Conservation (phyloP, 2,888 invertebrate genomes). For the Ypsolopha sequella region DNA sequence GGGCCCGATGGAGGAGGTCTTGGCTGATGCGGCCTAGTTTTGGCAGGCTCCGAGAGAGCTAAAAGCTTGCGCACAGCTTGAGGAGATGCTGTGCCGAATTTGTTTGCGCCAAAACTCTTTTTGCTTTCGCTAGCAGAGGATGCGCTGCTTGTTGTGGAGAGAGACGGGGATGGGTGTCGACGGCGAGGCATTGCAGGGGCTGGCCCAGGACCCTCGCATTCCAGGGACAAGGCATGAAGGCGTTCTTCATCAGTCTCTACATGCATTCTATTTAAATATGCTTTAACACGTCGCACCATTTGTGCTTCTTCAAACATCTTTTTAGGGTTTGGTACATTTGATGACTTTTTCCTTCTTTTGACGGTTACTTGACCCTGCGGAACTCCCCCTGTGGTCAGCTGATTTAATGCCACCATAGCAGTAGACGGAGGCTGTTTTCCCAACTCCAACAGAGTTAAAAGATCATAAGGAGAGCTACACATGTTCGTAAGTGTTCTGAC, state of each 20-base stretch:
- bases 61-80: slow-evolving; percentile 97
- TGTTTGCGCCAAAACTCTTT: slow-evolving; percentile 72
- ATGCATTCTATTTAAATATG: slow-evolving; percentile 93
- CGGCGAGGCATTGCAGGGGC: slow-evolving; percentile 77
- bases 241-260: slow-evolving; percentile 93
- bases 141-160: slow-evolving; percentile 92
- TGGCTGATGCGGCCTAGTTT: slow-evolving; percentile 90
- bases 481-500: slow-evolving; percentile 91
- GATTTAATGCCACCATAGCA: slow-evolving; percentile 90
- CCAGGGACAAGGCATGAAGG: slow-evolving; percentile 88
- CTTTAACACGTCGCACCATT: slow-evolving; percentile 97
- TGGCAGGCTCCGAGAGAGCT: slow-evolving; percentile 89
- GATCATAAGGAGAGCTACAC: slow-evolving; percentile 94
- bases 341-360: slow-evolving; percentile 89
- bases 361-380: slow-evolving; percentile 86
- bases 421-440: slow-evolving; percentile 90
- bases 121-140: slow-evolving; percentile 87
- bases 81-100: slow-evolving; percentile 93
- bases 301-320: slow-evolving; percentile 99
- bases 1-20: slow-evolving; percentile 75
- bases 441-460: slow-evolving; percentile 85
- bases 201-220: slow-evolving; percentile 84
- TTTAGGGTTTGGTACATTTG: slow-evolving; percentile 93
- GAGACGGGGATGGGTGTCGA: slow-evolving; percentile 92
- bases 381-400: slow-evolving; percentile 82